A percentile compares a stretch with the other conserved stretches of the same genome.
These are phyloP conservation scores for Silurus meridionalis DNA, from an alignment of 2,113 vertebrate genomes.

Conservation along the genomic window DNA sequence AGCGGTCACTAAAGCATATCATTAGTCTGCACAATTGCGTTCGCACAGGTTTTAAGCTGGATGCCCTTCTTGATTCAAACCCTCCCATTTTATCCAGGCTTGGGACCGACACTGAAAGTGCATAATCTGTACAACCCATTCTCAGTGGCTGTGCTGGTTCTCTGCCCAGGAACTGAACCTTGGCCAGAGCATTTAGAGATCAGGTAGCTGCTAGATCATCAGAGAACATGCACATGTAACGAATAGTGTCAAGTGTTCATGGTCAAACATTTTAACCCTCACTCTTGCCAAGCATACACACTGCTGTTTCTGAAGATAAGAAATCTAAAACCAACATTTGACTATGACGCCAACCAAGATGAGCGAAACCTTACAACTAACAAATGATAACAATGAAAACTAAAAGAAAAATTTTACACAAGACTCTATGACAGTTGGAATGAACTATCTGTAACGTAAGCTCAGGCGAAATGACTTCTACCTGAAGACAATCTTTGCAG, in stretches of 20 bases:
- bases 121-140: too few species aligned
- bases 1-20: too few species aligned
- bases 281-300: background rate
- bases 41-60: too few species aligned
- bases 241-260: background rate
- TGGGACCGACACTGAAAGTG: too few species aligned
- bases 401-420: constrained; percentile 10
- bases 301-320: background rate
- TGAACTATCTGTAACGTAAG: constrained; percentile 15
- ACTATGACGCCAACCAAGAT: background rate
- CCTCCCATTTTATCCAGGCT: too few species aligned
- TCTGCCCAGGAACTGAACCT: too few species aligned
- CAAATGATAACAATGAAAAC: constrained; percentile 27
- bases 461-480: constrained; percentile 7
- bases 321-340: constrained; percentile 18
- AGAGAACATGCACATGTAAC: too few species aligned
- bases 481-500: constrained; percentile 19
- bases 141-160: too few species aligned
- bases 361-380: background rate
- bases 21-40: too few species aligned
- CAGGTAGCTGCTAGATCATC: too few species aligned
- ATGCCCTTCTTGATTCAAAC: too few species aligned
- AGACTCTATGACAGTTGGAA: constrained; percentile 15
- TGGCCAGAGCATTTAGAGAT: too few species aligned
- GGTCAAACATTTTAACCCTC: background rate